These are phyloP conservation scores for Myoxocephalus aenaeus DNA, from an alignment of 2,797 vertebrate species.

Conservation along the genomic window DNA sequence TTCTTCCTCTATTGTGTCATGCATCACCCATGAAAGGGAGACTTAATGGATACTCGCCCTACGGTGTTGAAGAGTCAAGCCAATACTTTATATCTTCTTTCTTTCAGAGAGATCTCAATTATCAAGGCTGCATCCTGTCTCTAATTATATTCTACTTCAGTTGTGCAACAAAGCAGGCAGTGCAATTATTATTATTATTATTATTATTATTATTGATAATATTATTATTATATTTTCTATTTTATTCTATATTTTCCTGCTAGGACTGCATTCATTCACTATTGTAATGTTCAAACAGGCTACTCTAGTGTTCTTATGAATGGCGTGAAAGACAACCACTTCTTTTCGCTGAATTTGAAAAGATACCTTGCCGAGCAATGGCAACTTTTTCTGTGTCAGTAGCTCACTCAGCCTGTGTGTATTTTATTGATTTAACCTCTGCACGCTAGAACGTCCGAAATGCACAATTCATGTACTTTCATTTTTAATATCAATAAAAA, in stretches of 20 bases:
- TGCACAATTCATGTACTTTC: conserved; percentile 91
- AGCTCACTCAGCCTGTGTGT: conserved; percentile 86
- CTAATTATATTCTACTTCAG: conserved; percentile 80
- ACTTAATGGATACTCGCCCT: conserved; percentile 62
- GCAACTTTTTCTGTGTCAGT: conserved; percentile 82
- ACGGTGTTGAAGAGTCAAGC: conserved; percentile 66
- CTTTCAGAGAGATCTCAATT: conserved; percentile 67
- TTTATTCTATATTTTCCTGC: conserved; percentile 79
- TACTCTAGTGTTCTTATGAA: conserved; percentile 82
- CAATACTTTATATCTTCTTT: conserved; percentile 64
- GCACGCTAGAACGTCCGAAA: conserved; percentile 89
- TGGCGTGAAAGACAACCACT: conserved; percentile 80
- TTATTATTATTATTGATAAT: conserved; percentile 72
- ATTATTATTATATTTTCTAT: conserved; percentile 76
- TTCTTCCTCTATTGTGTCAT: conserved; percentile 58
- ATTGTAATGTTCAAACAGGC: conserved; percentile 82
- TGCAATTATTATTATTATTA: conserved; percentile 85
- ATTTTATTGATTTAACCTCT: conserved; percentile 90
- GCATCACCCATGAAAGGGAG: conserved; percentile 49
- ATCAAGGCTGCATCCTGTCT: conserved; percentile 70
- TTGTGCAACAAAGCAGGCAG: conserved; percentile 86
- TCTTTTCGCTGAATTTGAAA: conserved; percentile 83
- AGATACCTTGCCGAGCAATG: conserved; percentile 78
- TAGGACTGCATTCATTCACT: conserved; percentile 86
- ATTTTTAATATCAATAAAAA: conserved; percentile 91